These are phyloP conservation scores for Nematostella vectensis DNA, from an alignment of 92 coral and sea anemone species.

Conservation along the genomic window DNA sequence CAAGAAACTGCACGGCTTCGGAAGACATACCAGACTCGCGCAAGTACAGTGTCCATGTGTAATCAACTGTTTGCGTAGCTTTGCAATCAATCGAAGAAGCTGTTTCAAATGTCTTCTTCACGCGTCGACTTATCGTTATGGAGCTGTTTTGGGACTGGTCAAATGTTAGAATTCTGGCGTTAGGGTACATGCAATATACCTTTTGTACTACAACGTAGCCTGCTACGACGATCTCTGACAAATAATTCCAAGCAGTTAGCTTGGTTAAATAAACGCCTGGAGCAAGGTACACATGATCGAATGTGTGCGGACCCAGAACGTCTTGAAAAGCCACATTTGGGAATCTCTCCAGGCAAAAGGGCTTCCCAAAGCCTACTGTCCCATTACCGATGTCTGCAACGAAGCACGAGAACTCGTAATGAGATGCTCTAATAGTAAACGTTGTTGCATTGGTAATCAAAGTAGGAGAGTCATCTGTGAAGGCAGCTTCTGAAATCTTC, in stretches of 20 bases:
- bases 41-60: slow-evolving; percentile 32
- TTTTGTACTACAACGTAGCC: slow-evolving; percentile 30
- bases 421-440: slow-evolving; percentile 19
- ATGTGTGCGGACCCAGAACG: slow-evolving; percentile 1
- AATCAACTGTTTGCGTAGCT: slow-evolving; percentile 38
- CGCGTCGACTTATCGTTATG: slow-evolving; percentile 19
- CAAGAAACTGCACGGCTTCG: neutral
- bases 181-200: slow-evolving; percentile 56
- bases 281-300: slow-evolving; percentile 25
- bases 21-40: neutral
- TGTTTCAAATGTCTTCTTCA: slow-evolving; percentile 9
- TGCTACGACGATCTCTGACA: slow-evolving; percentile 17
- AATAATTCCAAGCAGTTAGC: slow-evolving; percentile 45
- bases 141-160: too few relatives aligned
- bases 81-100: slow-evolving; percentile 30
- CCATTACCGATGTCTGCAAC: slow-evolving; percentile 46
- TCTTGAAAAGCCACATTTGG: slow-evolving; percentile 15
- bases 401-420: slow-evolving; percentile 41
- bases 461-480: slow-evolving; percentile 35
- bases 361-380: slow-evolving; percentile 36
- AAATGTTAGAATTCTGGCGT: slow-evolving; percentile 37
- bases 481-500: slow-evolving; percentile 22
- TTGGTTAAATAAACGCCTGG: slow-evolving; percentile 23
- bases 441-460: slow-evolving; percentile 36
- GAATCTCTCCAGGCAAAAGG: slow-evolving; percentile 14